These are phyloP conservation scores for Atta cephalotes DNA, from an alignment of 1,140 invertebrate genomes.

Conservation along the genomic window DNA sequence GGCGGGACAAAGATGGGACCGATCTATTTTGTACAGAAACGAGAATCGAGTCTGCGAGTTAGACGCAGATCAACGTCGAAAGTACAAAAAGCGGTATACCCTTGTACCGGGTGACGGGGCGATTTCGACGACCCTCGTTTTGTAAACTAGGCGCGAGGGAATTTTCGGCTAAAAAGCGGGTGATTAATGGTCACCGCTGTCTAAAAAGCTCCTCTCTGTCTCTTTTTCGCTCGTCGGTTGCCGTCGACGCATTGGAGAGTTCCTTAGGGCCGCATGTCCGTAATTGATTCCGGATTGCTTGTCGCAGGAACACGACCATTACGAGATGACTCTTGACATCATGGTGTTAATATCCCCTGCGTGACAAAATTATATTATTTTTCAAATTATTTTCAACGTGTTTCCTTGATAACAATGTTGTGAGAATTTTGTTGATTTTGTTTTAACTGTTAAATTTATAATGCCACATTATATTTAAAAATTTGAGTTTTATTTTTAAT, in stretches of 20 bases:
- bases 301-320: constrained; percentile 71
- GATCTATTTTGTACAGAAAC: constrained; percentile 60
- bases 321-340: constrained; percentile 69
- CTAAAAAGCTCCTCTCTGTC: constrained; percentile 75
- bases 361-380: constrained; percentile 12
- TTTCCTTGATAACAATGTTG: too few relatives aligned
- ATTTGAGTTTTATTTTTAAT: too few relatives aligned
- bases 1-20: constrained; percentile 35
- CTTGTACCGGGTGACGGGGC: constrained; percentile 83
- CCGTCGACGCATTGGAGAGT: constrained; percentile 63
- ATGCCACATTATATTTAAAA: too few relatives aligned
- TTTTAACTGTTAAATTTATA: too few relatives aligned
- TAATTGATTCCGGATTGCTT: constrained; percentile 84
- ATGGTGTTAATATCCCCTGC: constrained; percentile 51
- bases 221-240: constrained; percentile 50
- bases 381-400: not conserved
- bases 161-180: constrained; percentile 85
- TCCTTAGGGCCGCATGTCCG: constrained; percentile 75
- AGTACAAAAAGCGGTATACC: constrained; percentile 79
- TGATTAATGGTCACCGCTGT: constrained; percentile 84
- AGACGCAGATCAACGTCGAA: constrained; percentile 64
- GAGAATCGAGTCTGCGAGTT: constrained; percentile 60
- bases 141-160: constrained; percentile 85
- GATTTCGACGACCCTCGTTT: constrained; percentile 83
- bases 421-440: not conserved